A percentile compares a stretch with the other conserved stretches of the same genome.
Conservation (phyloP, 2,797 vertebrate species). For the Nyctibius grandis region DNA sequence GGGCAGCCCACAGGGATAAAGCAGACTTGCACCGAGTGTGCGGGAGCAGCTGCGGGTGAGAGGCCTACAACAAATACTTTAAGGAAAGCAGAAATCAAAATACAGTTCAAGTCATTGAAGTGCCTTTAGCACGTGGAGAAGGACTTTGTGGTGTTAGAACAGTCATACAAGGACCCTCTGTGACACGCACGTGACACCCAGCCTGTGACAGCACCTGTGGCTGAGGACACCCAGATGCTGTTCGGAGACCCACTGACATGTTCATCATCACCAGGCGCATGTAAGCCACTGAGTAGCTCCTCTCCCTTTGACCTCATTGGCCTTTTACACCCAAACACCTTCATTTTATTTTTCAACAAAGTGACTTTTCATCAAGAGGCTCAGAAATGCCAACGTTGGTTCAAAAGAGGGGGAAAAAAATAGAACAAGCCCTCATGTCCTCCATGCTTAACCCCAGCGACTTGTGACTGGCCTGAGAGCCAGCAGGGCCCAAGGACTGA, state of each 20-base stretch:
- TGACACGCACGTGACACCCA: accelerated
- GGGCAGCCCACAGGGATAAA: neutral
- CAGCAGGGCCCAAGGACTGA: too few relatives aligned
- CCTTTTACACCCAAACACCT: neutral
- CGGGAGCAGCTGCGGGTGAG: accelerated
- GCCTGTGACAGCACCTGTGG: neutral
- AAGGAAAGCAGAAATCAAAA: neutral
- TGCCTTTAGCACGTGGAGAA: neutral
- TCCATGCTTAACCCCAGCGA: neutral
- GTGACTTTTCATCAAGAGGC: neutral
- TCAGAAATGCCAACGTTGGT: neutral
- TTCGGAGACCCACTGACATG: accelerated
- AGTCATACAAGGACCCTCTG: too few relatives aligned
- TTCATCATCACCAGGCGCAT: too few relatives aligned
- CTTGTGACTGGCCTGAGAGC: too few relatives aligned
- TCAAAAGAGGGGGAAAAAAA: neutral
- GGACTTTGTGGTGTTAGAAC: neutral
- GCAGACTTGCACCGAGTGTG: accelerated
- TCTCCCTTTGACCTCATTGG: neutral
- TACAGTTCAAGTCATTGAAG: neutral
- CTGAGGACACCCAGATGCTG: neutral
- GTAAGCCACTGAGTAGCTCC: neutral
- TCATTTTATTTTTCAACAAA: neutral
- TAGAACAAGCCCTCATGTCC: too few relatives aligned
- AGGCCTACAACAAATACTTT: too few relatives aligned